phyloP scores from a whole-genome alignment of 1,140 invertebrate genomes.

The Macrobrachium rosenbergii region DNA sequence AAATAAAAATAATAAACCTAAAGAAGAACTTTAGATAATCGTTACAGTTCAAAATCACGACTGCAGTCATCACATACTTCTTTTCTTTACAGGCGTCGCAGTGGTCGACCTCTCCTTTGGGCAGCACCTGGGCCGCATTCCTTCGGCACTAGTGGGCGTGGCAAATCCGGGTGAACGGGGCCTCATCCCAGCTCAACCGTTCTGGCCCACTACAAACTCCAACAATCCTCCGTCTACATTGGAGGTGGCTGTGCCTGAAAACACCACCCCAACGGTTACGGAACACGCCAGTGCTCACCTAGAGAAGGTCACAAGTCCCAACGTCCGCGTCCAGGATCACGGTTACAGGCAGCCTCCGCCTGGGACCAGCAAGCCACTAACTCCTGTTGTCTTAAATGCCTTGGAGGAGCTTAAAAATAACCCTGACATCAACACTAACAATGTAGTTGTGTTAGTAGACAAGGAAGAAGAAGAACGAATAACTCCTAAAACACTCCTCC shows the following conservation, averaged over 20 bases:
- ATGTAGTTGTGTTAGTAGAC: no score
- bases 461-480: no score
- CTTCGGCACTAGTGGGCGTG: conserved; percentile 21
- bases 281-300: conserved; percentile 40
- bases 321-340: conserved; percentile 40
- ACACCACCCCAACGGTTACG: not conserved
- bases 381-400: conserved; percentile 19
- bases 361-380: conserved; percentile 6
- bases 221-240: not conserved
- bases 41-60: no score
- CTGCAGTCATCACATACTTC: no score
- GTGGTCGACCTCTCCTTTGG: not conserved
- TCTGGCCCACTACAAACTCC: conserved; percentile 15
- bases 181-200: conserved; percentile 50
- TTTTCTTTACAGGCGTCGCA: conserved; percentile 8
- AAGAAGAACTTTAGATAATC: no score
- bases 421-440: no score
- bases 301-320: not conserved
- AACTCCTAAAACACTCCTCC: no score
- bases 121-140: conserved; percentile 43
- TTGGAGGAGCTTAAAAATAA: not conserved
- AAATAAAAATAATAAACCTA: no score
- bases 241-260: not conserved
- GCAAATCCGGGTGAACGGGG: conserved; percentile 51
- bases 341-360: conserved; percentile 32